phyloP scores from a whole-genome alignment of 2,888 invertebrate genomes.

The Selenia dentaria region DNA sequence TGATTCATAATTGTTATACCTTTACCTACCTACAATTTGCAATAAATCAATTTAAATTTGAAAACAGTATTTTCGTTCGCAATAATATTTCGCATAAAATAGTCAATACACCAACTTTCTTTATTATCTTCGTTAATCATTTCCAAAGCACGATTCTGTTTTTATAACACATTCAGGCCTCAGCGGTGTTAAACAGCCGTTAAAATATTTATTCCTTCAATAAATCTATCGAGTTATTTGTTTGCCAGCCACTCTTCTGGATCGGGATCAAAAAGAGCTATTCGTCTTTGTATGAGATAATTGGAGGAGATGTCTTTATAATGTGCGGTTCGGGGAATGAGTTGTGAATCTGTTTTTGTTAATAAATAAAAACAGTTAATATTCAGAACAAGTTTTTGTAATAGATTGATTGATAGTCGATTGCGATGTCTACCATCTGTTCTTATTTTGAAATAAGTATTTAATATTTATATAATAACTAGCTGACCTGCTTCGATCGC shows the following conservation, averaged over 20 bases:
- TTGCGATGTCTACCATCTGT: neutral
- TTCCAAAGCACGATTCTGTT: neutral
- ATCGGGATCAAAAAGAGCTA: conserved; percentile 22
- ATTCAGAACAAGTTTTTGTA: neutral
- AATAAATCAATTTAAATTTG: too few relatives aligned
- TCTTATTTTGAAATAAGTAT: too few relatives aligned
- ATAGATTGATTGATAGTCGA: neutral
- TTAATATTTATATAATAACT: too few relatives aligned
- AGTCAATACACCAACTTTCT: too few relatives aligned
- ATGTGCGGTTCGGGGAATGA: conserved; percentile 5
- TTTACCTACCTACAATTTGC: too few relatives aligned
- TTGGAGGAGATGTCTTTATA: conserved; percentile 9
- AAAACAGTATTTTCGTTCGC: too few relatives aligned
- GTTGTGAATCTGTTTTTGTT: conserved; percentile 1
- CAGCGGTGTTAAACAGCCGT: conserved; percentile 12
- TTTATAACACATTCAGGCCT: neutral
- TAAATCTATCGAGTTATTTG: conserved; percentile 6
- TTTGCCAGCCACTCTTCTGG: neutral
- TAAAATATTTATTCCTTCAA: conserved; percentile 6
- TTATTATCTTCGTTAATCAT: too few relatives aligned
- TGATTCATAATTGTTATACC: too few relatives aligned
- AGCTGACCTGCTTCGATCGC: too few relatives aligned
- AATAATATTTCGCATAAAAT: too few relatives aligned
- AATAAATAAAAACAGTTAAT: conserved; percentile 9
- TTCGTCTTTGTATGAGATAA: conserved; percentile 18